Conservation (phyloP, 2,888 invertebrate species). For the Nowickia ferox region DNA sequence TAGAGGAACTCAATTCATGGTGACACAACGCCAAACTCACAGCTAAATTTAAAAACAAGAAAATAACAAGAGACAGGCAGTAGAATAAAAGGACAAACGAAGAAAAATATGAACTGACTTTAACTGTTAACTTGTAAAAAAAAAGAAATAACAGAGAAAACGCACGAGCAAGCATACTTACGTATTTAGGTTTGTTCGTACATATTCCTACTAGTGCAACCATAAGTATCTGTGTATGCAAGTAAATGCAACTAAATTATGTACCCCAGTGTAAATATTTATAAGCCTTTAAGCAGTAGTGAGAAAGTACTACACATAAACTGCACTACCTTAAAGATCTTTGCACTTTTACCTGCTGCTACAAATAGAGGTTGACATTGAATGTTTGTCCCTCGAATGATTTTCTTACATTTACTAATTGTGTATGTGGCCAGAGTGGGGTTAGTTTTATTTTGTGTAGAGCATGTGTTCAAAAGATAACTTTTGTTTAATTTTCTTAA, state of each 20-base stretch:
- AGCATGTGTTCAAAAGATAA: background rate
- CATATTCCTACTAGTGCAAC: background rate
- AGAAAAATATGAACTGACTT: constrained; percentile 5
- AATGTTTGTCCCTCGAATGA: background rate
- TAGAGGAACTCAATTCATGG: constrained; percentile 63
- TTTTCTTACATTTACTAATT: background rate
- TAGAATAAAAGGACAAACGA: constrained; percentile 8
- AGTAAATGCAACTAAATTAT: constrained; percentile 23
- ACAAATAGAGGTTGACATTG: background rate
- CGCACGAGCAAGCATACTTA: background rate
- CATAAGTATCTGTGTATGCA: background rate
- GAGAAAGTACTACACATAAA: background rate
- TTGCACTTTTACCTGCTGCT: constrained; percentile 1
- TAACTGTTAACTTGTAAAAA: background rate
- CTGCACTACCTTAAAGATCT: background rate
- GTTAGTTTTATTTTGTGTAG: background rate
- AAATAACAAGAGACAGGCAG: constrained; percentile 13
- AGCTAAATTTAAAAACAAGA: constrained; percentile 25
- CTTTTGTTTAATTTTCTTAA: background rate
- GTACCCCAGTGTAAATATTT: constrained; percentile 15
- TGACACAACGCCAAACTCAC: constrained; percentile 45
- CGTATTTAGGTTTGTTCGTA: background rate
- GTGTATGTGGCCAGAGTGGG: background rate
- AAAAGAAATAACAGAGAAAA: background rate
- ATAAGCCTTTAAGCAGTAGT: background rate